Conservation (phyloP, 2,113 vertebrate genomes). For the Ardeotis arabs region DNA sequence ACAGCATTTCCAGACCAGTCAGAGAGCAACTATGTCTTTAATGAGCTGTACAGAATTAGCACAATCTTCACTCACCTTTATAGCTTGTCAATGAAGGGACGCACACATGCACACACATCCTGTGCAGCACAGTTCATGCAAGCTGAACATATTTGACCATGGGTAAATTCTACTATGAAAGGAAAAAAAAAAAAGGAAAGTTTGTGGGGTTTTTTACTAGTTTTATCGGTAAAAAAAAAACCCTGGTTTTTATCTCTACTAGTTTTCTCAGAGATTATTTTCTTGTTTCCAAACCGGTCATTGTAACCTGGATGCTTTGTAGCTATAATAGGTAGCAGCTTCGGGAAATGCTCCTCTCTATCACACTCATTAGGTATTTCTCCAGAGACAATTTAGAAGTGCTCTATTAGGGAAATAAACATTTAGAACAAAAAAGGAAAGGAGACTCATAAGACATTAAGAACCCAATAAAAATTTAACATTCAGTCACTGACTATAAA, state of each 20-base stretch:
- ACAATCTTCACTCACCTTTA: neutral
- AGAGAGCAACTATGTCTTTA: neutral
- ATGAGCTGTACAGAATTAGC: neutral
- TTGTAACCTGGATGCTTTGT: neutral
- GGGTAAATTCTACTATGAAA: neutral
- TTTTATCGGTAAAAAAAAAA: neutral
- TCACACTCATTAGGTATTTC: neutral
- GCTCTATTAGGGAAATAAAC: constrained; percentile 35
- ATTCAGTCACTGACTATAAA: constrained; percentile 5
- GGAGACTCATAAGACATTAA: neutral
- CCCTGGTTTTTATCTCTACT: neutral
- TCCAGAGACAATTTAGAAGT: constrained; percentile 25
- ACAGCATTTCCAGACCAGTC: neutral
- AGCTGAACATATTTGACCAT: neutral
- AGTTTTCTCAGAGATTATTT: neutral
- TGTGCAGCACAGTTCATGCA: rapidly evolving
- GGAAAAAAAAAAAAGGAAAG: neutral
- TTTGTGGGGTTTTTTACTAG: neutral
- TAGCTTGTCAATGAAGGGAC: neutral
- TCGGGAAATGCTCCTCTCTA: neutral
- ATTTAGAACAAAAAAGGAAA: constrained; percentile 5
- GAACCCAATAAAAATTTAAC: constrained; percentile 29
- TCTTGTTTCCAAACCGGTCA: neutral
- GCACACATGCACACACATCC: neutral
- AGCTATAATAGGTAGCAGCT: neutral